Evolutionary conservation across 2,113 vertebrate species (phyloP), one percentile per base, ranked within the genome.

Genomic region (Lucifuga dentata): DNA sequence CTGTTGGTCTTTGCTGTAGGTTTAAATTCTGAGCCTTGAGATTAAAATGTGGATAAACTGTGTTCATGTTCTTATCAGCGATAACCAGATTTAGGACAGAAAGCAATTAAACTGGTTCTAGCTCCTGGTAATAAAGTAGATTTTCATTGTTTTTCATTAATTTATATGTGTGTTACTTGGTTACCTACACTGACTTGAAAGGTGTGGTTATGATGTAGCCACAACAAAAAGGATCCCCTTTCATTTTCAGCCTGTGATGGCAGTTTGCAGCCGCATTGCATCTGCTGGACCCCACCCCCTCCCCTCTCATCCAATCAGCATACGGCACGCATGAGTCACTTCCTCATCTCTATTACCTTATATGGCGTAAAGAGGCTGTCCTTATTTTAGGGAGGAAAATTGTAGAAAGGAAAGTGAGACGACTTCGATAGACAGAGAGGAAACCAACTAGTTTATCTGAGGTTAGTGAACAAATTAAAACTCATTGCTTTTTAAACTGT

Each of bases 221-320:
- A 61, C 29, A 52, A 63, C 50, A 76, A 56, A 68, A 44, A 71
- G 26, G 32, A 46, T 15, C 10, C 29, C 29, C 23, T 16, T 63
- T 41, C 45, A 49, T 46, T 7, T 41, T 16, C 32, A 48, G 58
- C 1, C 5, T 77, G 49, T 75, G 61, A 50, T 45, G 61, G 43
- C 21, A 44, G 24, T 29, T 8, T 38, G 49, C 40, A 58, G 33
- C 29, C 8, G 46, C 51, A 63, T 35, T 49, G 29, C 17, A 24
- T 29, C 13, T 60, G 32, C 23, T 73, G 17, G 58, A 73, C 50
- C 36, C 35, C 58, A 55, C 45, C 53, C 73, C 55, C 61, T 6
- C 88, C 86, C 58, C 58, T 41, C 53, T 76, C 55, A 64, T 6
- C 88, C 86, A 91, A 90, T 88, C 76, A 86, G 74, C 48, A 60